Conservation (phyloP, 2,888 invertebrate genomes). For the Tiliacea aurago region DNA sequence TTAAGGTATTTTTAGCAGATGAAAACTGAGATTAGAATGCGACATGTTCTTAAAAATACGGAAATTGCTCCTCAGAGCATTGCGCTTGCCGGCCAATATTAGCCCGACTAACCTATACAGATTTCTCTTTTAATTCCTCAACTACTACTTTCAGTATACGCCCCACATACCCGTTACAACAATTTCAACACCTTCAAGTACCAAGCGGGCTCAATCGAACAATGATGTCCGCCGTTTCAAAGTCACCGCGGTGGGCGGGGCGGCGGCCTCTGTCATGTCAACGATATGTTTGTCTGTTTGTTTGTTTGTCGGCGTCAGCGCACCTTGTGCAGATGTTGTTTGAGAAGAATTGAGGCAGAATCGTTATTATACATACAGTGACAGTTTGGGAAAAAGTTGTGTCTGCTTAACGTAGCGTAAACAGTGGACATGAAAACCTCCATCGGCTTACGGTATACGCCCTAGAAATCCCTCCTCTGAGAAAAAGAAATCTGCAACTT, state of each 20-base stretch:
- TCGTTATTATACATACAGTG: neutral
- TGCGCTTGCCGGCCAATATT: neutral
- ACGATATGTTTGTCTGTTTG: conserved; percentile 71
- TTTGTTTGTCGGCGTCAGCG: conserved; percentile 64
- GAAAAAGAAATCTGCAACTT: too few species aligned
- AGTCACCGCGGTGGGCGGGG: conserved; percentile 62
- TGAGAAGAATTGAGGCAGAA: conserved; percentile 30
- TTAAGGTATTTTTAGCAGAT: neutral
- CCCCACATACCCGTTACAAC: conserved; percentile 13
- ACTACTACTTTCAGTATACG: conserved; percentile 7
- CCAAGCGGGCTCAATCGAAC: conserved; percentile 16
- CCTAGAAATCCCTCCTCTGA: too few species aligned
- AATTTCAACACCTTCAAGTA: conserved; percentile 29
- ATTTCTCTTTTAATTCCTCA: conserved; percentile 3
- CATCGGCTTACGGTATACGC: neutral
- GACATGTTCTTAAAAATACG: neutral
- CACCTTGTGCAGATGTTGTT: conserved; percentile 65
- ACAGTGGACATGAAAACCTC: neutral
- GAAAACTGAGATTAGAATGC: neutral
- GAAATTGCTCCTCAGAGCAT: neutral
- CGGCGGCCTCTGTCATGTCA: conserved; percentile 60
- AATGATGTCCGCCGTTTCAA: conserved; percentile 33
- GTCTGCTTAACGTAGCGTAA: too few species aligned
- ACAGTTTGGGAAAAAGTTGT: conserved; percentile 8
- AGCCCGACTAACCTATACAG: neutral